These are phyloP conservation scores for Mythimna ferrago DNA, from an alignment of 2,888 invertebrate genomes.

Conservation along the genomic window DNA sequence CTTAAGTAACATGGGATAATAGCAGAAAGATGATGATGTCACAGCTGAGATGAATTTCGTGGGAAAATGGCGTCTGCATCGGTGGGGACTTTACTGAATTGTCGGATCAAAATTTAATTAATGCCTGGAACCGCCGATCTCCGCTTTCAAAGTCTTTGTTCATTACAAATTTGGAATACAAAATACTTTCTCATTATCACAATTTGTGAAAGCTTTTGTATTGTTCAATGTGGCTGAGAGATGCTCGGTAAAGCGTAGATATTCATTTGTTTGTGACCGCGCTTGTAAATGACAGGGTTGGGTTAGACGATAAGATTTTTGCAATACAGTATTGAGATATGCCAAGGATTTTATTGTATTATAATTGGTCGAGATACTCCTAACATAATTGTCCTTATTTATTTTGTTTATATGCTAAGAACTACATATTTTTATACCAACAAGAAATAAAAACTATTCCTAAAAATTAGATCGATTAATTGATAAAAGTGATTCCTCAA, in stretches of 20 bases:
- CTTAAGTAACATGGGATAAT: too few species aligned
- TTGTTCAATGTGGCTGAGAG: slow-evolving; percentile 42
- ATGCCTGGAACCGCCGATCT: slow-evolving; percentile 48
- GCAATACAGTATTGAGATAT: slow-evolving; percentile 6
- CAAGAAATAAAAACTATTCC: too few species aligned
- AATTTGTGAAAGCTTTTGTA: slow-evolving; percentile 51
- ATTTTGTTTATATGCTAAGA: neutral
- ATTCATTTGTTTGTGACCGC: slow-evolving; percentile 45
- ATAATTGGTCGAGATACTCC: neutral
- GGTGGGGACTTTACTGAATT: slow-evolving; percentile 40
- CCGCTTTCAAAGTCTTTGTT: slow-evolving; percentile 50
- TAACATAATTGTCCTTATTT: neutral
- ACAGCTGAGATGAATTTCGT: slow-evolving; percentile 24
- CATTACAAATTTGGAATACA: slow-evolving; percentile 54
- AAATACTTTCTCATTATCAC: slow-evolving; percentile 60
- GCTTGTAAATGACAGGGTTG: slow-evolving; percentile 32
- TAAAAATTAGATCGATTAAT: too few species aligned
- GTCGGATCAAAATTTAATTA: slow-evolving; percentile 63
- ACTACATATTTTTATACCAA: neutral
- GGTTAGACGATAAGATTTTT: slow-evolving; percentile 25
- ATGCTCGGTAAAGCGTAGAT: slow-evolving; percentile 33
- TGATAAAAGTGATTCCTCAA: too few species aligned
- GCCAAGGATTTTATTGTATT: slow-evolving; percentile 7
- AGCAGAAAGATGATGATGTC: too few species aligned
- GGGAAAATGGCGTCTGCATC: slow-evolving; percentile 6